Evolutionary conservation across 2,797 vertebrate species (phyloP).

Genomic region (Pangasius sanitwongsei): DNA sequence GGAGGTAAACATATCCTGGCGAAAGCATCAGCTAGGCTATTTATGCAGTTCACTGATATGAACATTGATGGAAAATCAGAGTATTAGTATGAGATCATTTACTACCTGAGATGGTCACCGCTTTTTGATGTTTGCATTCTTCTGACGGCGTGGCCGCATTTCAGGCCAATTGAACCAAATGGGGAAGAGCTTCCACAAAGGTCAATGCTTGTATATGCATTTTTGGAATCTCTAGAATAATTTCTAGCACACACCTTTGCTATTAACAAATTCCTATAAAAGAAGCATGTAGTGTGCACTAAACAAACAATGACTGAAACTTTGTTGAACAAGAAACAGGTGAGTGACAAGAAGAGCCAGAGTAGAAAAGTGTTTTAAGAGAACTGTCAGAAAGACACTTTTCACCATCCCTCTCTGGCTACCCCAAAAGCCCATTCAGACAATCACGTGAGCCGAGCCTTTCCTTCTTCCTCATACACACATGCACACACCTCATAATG

Average conservation of each 20-base stretch:
- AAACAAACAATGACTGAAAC: constrained; percentile 2
- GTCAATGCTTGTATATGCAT: neutral
- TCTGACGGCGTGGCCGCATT: neutral
- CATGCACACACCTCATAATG: constrained; percentile 13
- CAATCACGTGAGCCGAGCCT: constrained; percentile 14
- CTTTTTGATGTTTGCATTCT: neutral
- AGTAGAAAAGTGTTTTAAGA: neutral
- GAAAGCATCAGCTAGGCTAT: neutral
- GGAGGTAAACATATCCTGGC: constrained; percentile 1
- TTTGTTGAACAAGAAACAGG: constrained; percentile 18
- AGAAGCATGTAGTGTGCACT: neutral
- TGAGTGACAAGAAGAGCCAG: constrained; percentile 10
- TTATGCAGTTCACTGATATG: constrained; percentile 8
- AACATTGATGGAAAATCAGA: neutral
- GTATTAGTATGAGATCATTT: neutral
- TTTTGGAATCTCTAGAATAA: neutral
- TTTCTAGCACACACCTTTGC: neutral
- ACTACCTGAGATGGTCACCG: neutral
- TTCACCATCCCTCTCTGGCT: constrained; percentile 64
- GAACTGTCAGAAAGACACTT: constrained; percentile 28
- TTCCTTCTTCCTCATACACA: constrained; percentile 5
- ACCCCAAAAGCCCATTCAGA: constrained; percentile 64
- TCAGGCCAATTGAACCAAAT: neutral
- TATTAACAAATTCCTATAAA: neutral
- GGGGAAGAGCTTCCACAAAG: constrained; percentile 4